Base-by-base conservation (phyloP, 1,140 invertebrate genomes). In the Holcopasites calliopsidis region DNA sequence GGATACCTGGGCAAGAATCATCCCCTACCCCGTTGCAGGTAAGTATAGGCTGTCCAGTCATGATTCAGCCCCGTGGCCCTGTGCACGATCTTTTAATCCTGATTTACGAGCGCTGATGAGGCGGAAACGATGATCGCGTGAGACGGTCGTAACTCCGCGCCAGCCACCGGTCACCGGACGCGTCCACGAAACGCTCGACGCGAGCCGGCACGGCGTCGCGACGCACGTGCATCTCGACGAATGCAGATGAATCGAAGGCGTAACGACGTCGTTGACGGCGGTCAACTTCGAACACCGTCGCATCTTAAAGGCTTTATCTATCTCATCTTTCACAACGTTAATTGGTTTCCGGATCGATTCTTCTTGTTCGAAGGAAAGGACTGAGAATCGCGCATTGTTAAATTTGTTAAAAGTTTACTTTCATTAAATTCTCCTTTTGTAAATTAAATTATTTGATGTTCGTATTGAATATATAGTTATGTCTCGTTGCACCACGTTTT, bases 231-330 rank as follows among this genome's bases (percentile, higher is more conserved):
- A 28, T 70, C 38, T 16, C 50, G 49, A 10, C 55, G 40, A 54
- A 77, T 81, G 79, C 58, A 70, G 55, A 82, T 68, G 55, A 28
- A 77, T 76, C 78, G 75, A 58, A 58, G 47, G 50, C 71, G 74
- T 83, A 85, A 85, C 80, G 74, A 85, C 70, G 84, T 85, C 84
- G 84, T 85, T 85, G 85, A 83, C 76, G 79, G 68, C 42, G 66
- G 55, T 69, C 65, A 76, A 72, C 73, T 74, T 58, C 80, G 70
- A 61, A 85, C 75, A 73, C 82, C 69, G 50, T 35, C 68, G 38
- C 60, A 70, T 83, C 70, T 83, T 81, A 74, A 78, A 79, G 47
- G 31, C 40, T 23, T n/a, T 31, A 6, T 64, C 28, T 42, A 16
- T 35, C 21, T 44, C 44, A 13, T 47, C 44, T 47, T 4, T n/a